phyloP scores from a whole-genome alignment of 2,888 invertebrate species.

The Pollenia angustigena region DNA sequence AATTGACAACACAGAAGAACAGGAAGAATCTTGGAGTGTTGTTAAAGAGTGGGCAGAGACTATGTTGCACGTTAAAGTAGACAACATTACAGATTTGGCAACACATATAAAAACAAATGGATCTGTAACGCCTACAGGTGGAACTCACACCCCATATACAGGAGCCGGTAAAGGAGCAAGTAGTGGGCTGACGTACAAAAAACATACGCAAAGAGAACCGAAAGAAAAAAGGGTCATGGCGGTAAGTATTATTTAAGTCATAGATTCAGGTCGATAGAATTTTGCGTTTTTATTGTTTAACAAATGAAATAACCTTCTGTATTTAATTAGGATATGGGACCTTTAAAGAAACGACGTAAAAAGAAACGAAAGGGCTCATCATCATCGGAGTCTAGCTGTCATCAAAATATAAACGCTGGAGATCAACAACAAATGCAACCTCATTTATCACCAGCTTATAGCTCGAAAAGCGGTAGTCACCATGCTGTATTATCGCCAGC shows the following conservation, averaged over 20 bases:
- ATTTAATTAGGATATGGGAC: slow-evolving; percentile 80
- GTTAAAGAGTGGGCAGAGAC: slow-evolving; percentile 84
- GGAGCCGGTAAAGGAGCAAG: slow-evolving; percentile 68
- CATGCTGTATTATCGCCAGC: slow-evolving; percentile 55
- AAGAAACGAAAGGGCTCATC: slow-evolving; percentile 83
- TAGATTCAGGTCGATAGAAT: neutral
- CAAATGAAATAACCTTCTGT: neutral
- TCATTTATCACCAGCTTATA: slow-evolving; percentile 65
- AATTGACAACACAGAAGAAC: slow-evolving; percentile 63
- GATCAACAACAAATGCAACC: slow-evolving; percentile 37
- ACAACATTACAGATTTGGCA: slow-evolving; percentile 81
- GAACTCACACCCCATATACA: slow-evolving; percentile 48
- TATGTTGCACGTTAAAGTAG: slow-evolving; percentile 81
- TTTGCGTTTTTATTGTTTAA: slow-evolving; percentile 8
- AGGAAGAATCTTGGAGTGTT: slow-evolving; percentile 80
- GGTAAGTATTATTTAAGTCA: slow-evolving; percentile 76
- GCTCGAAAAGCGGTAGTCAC: slow-evolving; percentile 63
- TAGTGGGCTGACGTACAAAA: slow-evolving; percentile 86
- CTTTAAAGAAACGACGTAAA: slow-evolving; percentile 83
- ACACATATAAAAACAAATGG: slow-evolving; percentile 79
- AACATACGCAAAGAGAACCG: slow-evolving; percentile 88
- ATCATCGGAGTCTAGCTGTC: slow-evolving; percentile 83
- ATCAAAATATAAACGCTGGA: slow-evolving; percentile 72
- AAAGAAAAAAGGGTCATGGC: slow-evolving; percentile 85
- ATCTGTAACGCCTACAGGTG: slow-evolving; percentile 49